Base-by-base conservation (phyloP, 1,140 invertebrate genomes). In the Lamellibrachia luymesi region DNA sequence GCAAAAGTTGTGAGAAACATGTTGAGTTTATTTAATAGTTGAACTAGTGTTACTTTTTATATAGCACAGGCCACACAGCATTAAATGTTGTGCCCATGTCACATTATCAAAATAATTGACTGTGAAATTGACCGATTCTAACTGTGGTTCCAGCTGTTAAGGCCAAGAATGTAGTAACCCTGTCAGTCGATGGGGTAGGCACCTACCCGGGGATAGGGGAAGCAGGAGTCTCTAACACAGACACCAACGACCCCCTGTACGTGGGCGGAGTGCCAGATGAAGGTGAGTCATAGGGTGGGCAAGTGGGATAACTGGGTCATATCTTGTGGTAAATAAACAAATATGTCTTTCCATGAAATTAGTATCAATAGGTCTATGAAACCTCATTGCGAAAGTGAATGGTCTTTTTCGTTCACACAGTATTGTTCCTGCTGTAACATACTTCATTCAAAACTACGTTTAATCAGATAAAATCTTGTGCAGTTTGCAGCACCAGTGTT, bases 231-330 rank as follows among this genome's bases (percentile, higher is more conserved):
- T 97, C 97, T 1, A 97, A 97, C 2, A 98, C 98, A 0, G 97
- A 98, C 94, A 98, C 98, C 0, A 98, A 97, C 51, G 97, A 98
- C 94, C 98, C 98, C 0, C 96, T 99, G 2, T 99, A 98, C 95
- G 97, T 99, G 94, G 99, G 99, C 64, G 98, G 98, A 0, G 97
- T 99, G 96, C 97, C 97, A 27, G 94, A 97, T 96, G 94, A 95
- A 94, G 50, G 25, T 51, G 80, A 51, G 91, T 93, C 8, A 1
- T n/a, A 2, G 50, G 8, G 49, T 6, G 8, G 51, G 52, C 0
- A 6, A 56, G 6, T 80, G 64, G 64, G 64, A 22, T 80, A 80
- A 56, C 52, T 4, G 64, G 64, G 64, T 22, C 0, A 56, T 13
- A 56, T 56, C 6, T 56, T 56, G 52, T 56, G 50, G 8, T 93